Evolutionary conservation across 2,113 vertebrate genomes (phyloP), one percentile per base, ranked within the genome.

Genomic region (Sula dactylatra): DNA sequence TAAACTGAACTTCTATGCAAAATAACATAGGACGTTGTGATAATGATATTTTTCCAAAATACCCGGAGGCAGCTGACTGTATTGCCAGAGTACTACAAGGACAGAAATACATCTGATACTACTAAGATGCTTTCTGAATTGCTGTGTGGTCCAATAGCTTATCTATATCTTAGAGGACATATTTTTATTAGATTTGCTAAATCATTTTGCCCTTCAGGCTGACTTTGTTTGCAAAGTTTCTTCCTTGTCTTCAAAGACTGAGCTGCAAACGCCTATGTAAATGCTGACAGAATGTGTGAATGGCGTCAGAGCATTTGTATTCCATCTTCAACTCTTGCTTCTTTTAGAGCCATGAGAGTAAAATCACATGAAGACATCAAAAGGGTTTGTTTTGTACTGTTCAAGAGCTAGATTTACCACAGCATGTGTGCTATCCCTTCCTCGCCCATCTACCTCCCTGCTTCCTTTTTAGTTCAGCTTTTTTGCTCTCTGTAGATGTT

Each of bases 1-100:
- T 59, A 36, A 77, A 55, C 27, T 11, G 44, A 71, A 84, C 16
- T 72, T 61, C 38, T 88, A 65, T 82, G 85, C 38, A 67, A 87
- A 95, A 93, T 81, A 95, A 24, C 20, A 11, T 2, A 21, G 14
- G 36, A 70, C 1, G 0, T 49, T 94, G 71, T 74, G 82, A 96
- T 65, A 40, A 84, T 18, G 42, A n/a, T 88, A 56, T 76, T 92
- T 95, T 97, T 90, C 90, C 97, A 95, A 84, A 95, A 82, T 71
- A 95, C 10, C 91, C 4, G 0, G 67, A 88, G 77, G 83, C 71
- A 38, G 17, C 58, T 94, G 70, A 80, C 40, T 79, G 13, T 31
- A 31, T 67, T 95, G 61, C 81, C 77, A 73, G 56, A 72, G 16
- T 65, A 47, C 45, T 67, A 17, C 42, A 77, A 86, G 78, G 27